A percentile compares a stretch with the other conserved stretches of the same genome.
These are phyloP conservation scores for Sigmodon hispidus DNA, from an alignment of 2,113 vertebrate species.

Conservation along the genomic window DNA sequence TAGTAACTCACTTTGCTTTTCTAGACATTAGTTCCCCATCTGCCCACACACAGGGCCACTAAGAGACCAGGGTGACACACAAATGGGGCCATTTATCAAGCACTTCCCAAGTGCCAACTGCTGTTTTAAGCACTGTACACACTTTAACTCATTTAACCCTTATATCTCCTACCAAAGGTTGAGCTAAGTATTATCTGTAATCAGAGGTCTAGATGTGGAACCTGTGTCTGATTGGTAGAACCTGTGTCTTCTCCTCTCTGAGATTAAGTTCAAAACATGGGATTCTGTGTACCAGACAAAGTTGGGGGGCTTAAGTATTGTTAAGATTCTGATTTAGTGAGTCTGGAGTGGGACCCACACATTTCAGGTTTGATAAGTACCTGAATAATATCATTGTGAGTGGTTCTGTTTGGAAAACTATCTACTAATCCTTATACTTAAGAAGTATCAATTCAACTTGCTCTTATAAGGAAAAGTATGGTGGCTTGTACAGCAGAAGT, in stretches of 20 bases:
- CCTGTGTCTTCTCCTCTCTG: not conserved
- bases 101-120: slow-evolving; percentile 30
- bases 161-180: not conserved
- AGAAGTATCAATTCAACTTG: not conserved
- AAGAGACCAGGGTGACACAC: slow-evolving; percentile 19
- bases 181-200: not conserved
- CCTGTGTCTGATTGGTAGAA: not conserved
- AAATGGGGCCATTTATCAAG: slow-evolving; percentile 62
- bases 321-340: not conserved
- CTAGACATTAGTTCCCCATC: not conserved
- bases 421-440: not conserved
- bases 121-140: not conserved
- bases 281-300: not conserved
- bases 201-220: not conserved
- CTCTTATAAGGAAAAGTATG: not conserved
- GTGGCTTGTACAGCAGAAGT: not conserved
- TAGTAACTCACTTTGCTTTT: slow-evolving; percentile 58
- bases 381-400: not conserved
- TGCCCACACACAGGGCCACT: not conserved
- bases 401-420: not conserved
- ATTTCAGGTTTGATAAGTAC: not conserved
- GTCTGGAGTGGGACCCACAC: not conserved
- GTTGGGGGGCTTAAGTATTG: not conserved
- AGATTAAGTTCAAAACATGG: not conserved
- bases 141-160: slow-evolving; percentile 56